Evolutionary conservation across 2,797 vertebrate genomes (phyloP), one percentile per base, ranked within the genome.

Genomic region (Phrynocephalus forsythii): DNA sequence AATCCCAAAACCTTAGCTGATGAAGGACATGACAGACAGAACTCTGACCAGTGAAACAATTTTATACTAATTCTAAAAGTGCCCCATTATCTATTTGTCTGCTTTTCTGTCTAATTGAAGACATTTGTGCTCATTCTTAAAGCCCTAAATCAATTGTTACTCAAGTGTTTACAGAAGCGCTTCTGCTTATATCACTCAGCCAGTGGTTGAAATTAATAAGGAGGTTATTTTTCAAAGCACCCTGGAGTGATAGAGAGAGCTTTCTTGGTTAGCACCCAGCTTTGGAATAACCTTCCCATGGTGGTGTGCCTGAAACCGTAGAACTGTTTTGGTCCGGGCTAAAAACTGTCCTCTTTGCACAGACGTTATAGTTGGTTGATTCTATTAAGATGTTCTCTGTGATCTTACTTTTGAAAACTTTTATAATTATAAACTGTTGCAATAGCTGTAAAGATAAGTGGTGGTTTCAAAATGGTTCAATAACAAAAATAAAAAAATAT

Each of bases 401-500:
- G 68, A 76, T 76, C 60, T 63, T 18, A 63, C 60, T 63, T 63
- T 63, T 63, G 15, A 16, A 63, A 63, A 63, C 16, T 63, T 13
- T 63, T 63, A 63, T 63, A 63, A 63, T 52, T 52, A 9, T 52
- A 52, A 52, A 52, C 52, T 52, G 52, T 2, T 68, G 15, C 26
- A 28, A 22, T 1, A 68, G 44, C 22, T 33, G 72, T 26, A 76
- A 38, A 22, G 24, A 76, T 75, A 3, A 73, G 7, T 16, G 72
- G 33, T 75, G 30, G 10, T 76, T 48, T 76, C 48, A 48, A 76
- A 48, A 22, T 20, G 16, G 7, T 75, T 73, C 26, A 76, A 48
- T 76, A 76, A 76, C 91, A 86, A 72, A 85, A 20, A 91, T 82
- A 94, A 86, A 71, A 26, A 50, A 10, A 8, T 8, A 8, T 52